Evolutionary conservation across 1,140 invertebrate genomes (phyloP), one percentile per base, ranked within the genome.

Genomic region (Drosophila funebris): DNA sequence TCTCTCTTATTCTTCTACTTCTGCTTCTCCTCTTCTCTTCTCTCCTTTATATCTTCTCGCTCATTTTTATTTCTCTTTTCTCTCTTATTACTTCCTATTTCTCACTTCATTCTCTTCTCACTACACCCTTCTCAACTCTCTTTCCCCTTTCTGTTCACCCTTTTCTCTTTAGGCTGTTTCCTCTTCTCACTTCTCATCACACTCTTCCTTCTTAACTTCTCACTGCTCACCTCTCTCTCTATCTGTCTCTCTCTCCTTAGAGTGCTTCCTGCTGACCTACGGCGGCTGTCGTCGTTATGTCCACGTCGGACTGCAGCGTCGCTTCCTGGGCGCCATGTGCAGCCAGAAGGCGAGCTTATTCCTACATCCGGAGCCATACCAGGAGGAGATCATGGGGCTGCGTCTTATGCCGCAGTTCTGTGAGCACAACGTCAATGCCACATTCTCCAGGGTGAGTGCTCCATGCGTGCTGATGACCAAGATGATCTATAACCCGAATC

Each of bases 281-380:
- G 90, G 78, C 46, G 89, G 93, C 58, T 70, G 94, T 3, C 90
- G 91, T 0, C 88, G 93, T 31, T 92, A 95, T 66, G 85, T 93
- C 16, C 94, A 94, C 39, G 91, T 93, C 1, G 95, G 96, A 0
- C 91, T 95, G 1, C 96, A 96, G 82, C 92, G 94, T 7, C 93
- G 94, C 57, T 91, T 96, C 1, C 90, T 97, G 0, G 91, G 93
- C 20, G 92, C 94, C 14, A 92, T 98, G 13, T 92, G 94, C 41
- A 90, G 91, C 6, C 91, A 93, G 2, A 96, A 95, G 1, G 94
- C 96, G 0, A 92, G 94, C 0, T 92, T 94, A 43, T 90, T 97
- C 7, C 90, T 96, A 0, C 93, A 95, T 71, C 96, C 96, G 0
- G 92, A 93, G 3, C 93, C 43, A 77, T 95, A 18, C 95, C 94